Conservation (phyloP, 2,113 vertebrate species). For the Garra rufa region DNA sequence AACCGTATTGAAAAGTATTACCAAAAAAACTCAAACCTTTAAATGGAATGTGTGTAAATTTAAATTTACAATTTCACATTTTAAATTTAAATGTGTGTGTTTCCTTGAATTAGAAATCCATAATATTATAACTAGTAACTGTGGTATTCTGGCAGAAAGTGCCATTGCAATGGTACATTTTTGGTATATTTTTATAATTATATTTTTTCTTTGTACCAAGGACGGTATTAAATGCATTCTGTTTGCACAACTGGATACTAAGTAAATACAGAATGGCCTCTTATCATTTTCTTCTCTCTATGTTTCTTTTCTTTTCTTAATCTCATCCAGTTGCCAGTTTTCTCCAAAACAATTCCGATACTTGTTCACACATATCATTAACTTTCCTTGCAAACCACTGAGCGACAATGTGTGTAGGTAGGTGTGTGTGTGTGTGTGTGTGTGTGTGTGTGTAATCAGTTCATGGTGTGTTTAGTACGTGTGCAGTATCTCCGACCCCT, state of each 20-base stretch:
- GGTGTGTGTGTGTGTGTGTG: neutral
- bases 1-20: neutral
- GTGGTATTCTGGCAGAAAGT: neutral
- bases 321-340: neutral
- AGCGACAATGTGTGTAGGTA: neutral
- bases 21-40: too few species aligned
- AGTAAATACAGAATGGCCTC: neutral
- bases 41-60: too few species aligned
- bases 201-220: neutral
- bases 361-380: neutral
- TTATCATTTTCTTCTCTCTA: neutral
- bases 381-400: neutral
- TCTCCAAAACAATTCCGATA: neutral
- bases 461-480: conserved; percentile 59
- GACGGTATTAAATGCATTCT: neutral
- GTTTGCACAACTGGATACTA: neutral
- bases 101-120: too few species aligned
- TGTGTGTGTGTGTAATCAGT: conserved; percentile 38
- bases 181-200: neutral
- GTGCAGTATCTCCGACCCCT: conserved; percentile 70
- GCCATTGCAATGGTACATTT: neutral
- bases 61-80: too few species aligned
- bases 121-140: neutral
- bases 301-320: neutral
- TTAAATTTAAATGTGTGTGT: too few species aligned